Evolutionary conservation across 2,888 invertebrate genomes (phyloP).

Genomic region (Caenorhabditis panamensis): DNA sequence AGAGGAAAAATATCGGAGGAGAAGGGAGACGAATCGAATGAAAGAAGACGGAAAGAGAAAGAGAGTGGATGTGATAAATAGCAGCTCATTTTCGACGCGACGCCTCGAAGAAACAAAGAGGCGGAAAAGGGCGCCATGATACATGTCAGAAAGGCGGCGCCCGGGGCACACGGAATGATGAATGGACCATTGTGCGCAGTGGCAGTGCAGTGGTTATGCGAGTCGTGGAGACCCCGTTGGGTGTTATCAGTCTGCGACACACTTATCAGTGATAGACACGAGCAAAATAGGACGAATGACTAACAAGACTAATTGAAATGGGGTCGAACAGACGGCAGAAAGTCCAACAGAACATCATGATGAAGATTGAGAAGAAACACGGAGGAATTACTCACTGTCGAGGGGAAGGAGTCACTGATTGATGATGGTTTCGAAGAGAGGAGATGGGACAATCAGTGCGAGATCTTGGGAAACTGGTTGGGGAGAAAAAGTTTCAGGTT

Average conservation of each 20-base stretch:
- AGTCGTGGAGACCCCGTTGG: not conserved
- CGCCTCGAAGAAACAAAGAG: conserved; percentile 9
- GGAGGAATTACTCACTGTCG: conserved; percentile 46
- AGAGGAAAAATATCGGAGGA: conserved; percentile 20
- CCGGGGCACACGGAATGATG: conserved; percentile 29
- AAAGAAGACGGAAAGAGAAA: conserved; percentile 1
- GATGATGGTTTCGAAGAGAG: conserved; percentile 27
- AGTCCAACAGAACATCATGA: not conserved
- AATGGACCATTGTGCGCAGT: conserved; percentile 38
- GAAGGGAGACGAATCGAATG: not conserved
- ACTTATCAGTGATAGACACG: conserved; percentile 24
- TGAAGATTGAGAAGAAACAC: conserved; percentile 28
- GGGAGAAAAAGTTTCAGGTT: too few species aligned
- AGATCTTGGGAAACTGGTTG: conserved; percentile 18
- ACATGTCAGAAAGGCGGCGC: conserved; percentile 25
- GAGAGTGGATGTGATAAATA: conserved; percentile 41
- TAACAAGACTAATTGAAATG: conserved; percentile 7
- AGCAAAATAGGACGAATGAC: conserved; percentile 10
- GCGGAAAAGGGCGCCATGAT: conserved; percentile 1
- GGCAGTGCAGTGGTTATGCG: not conserved
- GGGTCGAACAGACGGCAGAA: not conserved
- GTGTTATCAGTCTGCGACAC: conserved; percentile 1
- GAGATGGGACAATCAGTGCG: not conserved
- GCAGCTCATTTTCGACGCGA: conserved; percentile 42
- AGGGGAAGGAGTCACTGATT: conserved; percentile 35